These are phyloP conservation scores for Stegostoma tigrinum DNA, from an alignment of 2,113 vertebrate genomes.

Conservation along the genomic window DNA sequence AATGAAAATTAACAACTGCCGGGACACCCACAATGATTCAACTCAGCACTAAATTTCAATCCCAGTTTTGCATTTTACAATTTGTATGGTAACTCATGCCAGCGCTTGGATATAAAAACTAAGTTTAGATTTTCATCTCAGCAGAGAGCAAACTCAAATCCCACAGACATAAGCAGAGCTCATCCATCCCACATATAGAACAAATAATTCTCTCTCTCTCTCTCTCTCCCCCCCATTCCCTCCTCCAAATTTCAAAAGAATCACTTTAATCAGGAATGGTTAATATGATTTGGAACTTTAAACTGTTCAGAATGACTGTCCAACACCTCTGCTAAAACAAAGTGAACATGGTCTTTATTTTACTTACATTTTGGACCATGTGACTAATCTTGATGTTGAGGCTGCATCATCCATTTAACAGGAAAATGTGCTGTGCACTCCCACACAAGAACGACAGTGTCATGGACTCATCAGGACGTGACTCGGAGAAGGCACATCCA, in stretches of 20 bases:
- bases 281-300: not conserved
- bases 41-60: not conserved
- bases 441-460: not conserved
- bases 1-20: not conserved
- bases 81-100: not conserved
- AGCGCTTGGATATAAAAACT: not conserved
- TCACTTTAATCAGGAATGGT: not conserved
- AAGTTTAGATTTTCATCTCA: not conserved
- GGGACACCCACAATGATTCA: not conserved
- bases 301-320: not conserved
- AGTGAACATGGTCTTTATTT: not conserved
- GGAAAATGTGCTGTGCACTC: not conserved
- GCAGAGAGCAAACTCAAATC: not conserved
- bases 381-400: not conserved
- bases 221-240: not conserved
- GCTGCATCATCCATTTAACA: not conserved
- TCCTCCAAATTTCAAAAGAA: not conserved
- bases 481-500: not conserved
- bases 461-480: not conserved
- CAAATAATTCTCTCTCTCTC: not conserved
- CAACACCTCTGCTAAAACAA: not conserved
- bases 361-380: not conserved
- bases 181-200: not conserved
- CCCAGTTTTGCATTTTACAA: not conserved
- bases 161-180: not conserved